Evolutionary conservation across 2,113 vertebrate species (phyloP).

Genomic region (Origma solitaria): DNA sequence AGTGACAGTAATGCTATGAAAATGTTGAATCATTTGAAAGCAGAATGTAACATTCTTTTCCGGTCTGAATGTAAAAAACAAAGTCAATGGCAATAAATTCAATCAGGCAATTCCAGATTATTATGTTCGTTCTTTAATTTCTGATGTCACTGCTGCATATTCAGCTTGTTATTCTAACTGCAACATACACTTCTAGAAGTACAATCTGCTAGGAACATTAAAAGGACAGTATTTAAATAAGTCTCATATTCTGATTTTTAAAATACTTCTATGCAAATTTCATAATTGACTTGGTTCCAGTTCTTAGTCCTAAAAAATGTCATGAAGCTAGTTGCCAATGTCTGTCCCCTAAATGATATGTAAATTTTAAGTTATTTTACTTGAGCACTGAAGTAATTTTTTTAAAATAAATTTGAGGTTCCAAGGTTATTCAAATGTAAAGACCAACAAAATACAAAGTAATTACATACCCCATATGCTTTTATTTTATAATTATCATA

Average conservation of each 20-base stretch:
- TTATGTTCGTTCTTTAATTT: background rate
- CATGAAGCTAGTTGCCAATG: background rate
- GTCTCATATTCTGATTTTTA: background rate
- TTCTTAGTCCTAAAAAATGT: background rate
- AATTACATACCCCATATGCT: background rate
- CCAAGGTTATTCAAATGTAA: background rate
- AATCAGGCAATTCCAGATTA: background rate
- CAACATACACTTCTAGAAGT: background rate
- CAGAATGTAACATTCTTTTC: background rate
- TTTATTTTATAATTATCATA: background rate
- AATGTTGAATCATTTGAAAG: background rate
- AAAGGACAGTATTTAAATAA: background rate
- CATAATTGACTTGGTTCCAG: background rate
- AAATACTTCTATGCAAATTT: background rate
- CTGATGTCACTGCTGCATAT: background rate
- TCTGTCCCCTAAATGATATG: background rate
- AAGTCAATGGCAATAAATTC: background rate
- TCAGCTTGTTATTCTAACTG: background rate
- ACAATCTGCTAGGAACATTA: background rate
- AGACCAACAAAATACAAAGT: background rate
- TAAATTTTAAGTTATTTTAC: background rate
- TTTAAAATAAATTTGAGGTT: background rate
- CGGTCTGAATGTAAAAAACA: background rate
- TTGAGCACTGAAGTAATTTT: background rate
- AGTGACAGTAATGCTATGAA: background rate